These are phyloP conservation scores for Microplitis demolitor DNA, from an alignment of 1,140 invertebrate genomes.

Conservation along the genomic window DNA sequence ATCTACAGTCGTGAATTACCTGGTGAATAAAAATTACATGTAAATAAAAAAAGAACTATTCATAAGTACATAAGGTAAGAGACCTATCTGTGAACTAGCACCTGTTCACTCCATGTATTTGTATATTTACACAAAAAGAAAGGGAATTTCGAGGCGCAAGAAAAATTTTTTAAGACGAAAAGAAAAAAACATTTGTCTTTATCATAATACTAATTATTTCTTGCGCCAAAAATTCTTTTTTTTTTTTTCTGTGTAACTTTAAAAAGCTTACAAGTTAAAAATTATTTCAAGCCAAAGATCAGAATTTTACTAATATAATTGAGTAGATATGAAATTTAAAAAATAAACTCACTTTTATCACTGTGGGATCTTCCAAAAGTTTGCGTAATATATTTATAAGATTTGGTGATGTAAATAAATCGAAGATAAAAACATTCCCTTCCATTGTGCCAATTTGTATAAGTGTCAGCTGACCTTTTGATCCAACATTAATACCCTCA, in stretches of 20 bases:
- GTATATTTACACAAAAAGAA: too few species aligned
- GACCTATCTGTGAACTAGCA: too few species aligned
- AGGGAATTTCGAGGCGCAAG: too few species aligned
- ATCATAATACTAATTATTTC: neutral
- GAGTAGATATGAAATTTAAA: too few species aligned
- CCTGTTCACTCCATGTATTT: too few species aligned
- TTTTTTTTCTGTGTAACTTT: neutral
- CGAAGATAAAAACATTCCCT: conserved; percentile 85
- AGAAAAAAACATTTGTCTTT: neutral
- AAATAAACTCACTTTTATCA: conserved; percentile 75
- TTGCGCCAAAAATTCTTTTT: neutral
- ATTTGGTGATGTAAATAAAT: conserved; percentile 83
- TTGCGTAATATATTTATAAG: conserved; percentile 82
- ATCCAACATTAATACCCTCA: conserved; percentile 88
- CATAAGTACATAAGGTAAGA: too few species aligned
- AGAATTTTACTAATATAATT: too few species aligned
- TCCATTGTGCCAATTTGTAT: conserved; percentile 83
- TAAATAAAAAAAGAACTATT: conserved; percentile 11
- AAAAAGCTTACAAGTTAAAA: too few species aligned
- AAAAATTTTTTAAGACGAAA: conserved; percentile 16
- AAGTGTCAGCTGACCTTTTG: conserved; percentile 82
- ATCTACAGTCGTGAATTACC: conserved; percentile 93
- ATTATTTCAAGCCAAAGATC: neutral
- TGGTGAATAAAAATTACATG: conserved; percentile 50
- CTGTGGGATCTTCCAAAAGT: conserved; percentile 78